Base-by-base conservation (phyloP, 2,797 vertebrate species). In the Etheostoma nigrum region DNA sequence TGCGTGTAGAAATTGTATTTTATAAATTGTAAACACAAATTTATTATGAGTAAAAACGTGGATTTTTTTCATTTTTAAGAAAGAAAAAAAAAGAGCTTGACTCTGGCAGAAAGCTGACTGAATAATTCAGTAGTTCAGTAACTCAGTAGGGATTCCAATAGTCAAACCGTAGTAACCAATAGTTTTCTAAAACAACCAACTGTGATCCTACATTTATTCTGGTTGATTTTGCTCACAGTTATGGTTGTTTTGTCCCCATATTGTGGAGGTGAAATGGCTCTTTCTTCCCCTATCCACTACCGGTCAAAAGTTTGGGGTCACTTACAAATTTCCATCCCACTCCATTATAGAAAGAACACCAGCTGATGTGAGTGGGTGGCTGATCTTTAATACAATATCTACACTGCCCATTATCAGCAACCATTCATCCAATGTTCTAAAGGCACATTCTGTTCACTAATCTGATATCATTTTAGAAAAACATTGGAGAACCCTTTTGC, bases 91-190 rank as follows among this genome's bases (percentile, higher is more conserved):
- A 74, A 15, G 13, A 52, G 44, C 6, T 40, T 4, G 21, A 47
- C 25, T 81, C 60, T 79, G 85, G 83, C 83, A 72, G 19, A 33
- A 27, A 1, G 14, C 33, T 47, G 52, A 23, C 63, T 44, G 57
- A 27, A 84, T 79, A 81, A 84, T 30, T 30, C 30, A 30, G 5
- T 30, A 30, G 30, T 30, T 30, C 30, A 30, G 78, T 79, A 62
- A 87, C 86, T 79, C 71, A 72, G 82, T 74, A 72, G 78, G 61
- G 54, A 78, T 62, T 86, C 15, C 53, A 67, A 65, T 78, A 72
- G 70, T 52, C 36, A 33, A 15, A 18, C 2, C 25, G 40, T 71
- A 4, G 51, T 0, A 61, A 61, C 78, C 81, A 78, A 60, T 61
- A 25, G 47, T 58, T 19, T 27, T 65, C 19, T 6, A 16, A 71